Percentiles rank a stretch among this genome's conserved stretches.
Evolutionary conservation across 2,113 vertebrate species (phyloP).

Genomic region (Hypocryptadius cinnamomeus): DNA sequence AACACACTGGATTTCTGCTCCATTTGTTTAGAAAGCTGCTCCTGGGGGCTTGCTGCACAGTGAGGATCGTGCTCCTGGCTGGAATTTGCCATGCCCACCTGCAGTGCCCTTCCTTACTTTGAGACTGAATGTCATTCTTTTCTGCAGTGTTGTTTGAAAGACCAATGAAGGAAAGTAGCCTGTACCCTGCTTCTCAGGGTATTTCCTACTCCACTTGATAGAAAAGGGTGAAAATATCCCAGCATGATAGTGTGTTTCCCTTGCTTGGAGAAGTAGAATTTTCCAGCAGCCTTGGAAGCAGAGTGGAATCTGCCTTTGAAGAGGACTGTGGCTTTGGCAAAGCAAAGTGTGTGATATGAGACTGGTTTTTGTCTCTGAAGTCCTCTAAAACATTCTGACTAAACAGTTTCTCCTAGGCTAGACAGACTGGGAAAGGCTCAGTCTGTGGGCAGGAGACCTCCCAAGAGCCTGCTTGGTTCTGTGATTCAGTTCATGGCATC

Average conservation of each 20-base stretch:
- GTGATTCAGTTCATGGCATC: not conserved
- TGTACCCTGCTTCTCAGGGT: not conserved
- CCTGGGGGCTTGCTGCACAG: not conserved
- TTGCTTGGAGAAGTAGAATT: not conserved
- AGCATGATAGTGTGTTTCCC: not conserved
- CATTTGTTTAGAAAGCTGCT: not conserved
- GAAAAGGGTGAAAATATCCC: not conserved
- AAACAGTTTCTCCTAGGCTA: not conserved
- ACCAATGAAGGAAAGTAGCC: not conserved
- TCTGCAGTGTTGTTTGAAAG: not conserved
- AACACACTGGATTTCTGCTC: not conserved
- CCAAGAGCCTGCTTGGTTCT: not conserved
- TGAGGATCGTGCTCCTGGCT: not conserved
- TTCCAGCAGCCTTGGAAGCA: not conserved
- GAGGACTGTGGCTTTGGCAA: not conserved
- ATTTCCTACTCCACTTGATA: not conserved
- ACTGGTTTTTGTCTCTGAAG: not conserved
- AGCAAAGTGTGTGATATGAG: not conserved
- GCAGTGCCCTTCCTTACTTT: not conserved
- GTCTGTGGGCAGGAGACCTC: not conserved
- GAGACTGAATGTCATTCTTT: not conserved
- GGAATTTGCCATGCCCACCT: not conserved
- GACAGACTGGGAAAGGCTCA: not conserved
- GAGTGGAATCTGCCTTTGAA: not conserved
- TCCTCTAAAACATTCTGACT: not conserved